Evolutionary conservation across 2,888 invertebrate species (phyloP).

Genomic region (Polydrusus tereticollis): DNA sequence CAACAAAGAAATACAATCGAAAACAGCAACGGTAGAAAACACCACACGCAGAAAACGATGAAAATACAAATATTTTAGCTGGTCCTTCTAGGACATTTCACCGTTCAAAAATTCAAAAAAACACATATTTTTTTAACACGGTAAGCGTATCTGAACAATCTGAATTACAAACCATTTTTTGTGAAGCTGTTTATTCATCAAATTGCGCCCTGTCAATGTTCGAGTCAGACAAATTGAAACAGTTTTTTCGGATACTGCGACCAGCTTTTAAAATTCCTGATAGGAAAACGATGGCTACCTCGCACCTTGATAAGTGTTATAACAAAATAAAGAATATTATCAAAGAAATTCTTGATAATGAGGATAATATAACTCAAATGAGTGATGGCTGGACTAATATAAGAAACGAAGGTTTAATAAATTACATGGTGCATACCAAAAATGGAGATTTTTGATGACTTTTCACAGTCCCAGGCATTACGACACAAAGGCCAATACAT

Average conservation of each 20-base stretch:
- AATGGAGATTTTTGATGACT: constrained; percentile 24
- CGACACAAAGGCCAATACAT: constrained; percentile 9
- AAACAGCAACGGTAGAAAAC: no score
- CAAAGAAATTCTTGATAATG: constrained; percentile 25
- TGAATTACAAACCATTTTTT: not conserved
- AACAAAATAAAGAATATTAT: constrained; percentile 18
- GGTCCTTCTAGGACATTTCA: not conserved
- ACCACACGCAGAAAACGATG: no score
- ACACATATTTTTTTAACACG: not conserved
- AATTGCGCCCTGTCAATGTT: constrained; percentile 22
- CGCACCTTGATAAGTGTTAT: constrained; percentile 21
- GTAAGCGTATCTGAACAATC: no score
- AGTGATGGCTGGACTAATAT: constrained; percentile 30
- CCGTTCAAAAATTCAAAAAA: not conserved
- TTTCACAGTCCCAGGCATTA: constrained; percentile 15
- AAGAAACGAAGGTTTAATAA: constrained; percentile 28
- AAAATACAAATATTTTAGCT: not conserved
- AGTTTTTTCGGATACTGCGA: not conserved
- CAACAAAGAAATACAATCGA: no score
- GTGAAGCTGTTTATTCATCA: constrained; percentile 19
- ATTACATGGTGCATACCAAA: constrained; percentile 14
- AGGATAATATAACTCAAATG: constrained; percentile 22
- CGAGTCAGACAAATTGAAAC: constrained; percentile 4
- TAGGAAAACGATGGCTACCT: constrained; percentile 12
- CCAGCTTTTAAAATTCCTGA: constrained; percentile 16